phyloP scores from a whole-genome alignment of 2,113 vertebrate species.

The Chamaea fasciata region DNA sequence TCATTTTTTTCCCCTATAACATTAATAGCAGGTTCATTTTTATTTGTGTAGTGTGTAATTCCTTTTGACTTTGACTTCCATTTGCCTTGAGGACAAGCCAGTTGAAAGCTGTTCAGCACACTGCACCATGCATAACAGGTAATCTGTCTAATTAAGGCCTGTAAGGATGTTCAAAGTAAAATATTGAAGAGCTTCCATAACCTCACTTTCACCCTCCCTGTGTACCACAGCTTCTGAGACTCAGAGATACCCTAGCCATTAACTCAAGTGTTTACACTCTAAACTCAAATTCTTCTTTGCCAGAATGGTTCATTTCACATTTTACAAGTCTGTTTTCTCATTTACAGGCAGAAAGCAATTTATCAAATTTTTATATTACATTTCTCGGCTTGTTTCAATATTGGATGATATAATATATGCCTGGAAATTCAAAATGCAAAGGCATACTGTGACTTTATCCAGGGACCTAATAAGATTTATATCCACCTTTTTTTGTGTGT shows the following conservation, averaged over 20 bases:
- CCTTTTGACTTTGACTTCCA: conserved; percentile 88
- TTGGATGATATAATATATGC: conserved; percentile 65
- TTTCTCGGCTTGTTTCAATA: conserved; percentile 72
- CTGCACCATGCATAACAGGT: conserved; percentile 91
- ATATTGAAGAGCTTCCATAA: conserved; percentile 89
- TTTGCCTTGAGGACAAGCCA: conserved; percentile 89
- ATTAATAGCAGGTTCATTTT: conserved; percentile 78
- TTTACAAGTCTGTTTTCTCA: conserved; percentile 80
- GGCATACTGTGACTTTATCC: conserved; percentile 61
- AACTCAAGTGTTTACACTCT: conserved; percentile 83
- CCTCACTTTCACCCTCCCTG: conserved; percentile 90
- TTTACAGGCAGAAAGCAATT: conserved; percentile 75
- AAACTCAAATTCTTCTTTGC: conserved; percentile 79
- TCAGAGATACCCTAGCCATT: conserved; percentile 78
- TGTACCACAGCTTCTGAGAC: conserved; percentile 80
- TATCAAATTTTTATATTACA: conserved; percentile 77
- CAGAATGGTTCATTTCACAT: conserved; percentile 81
- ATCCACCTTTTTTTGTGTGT: conserved; percentile 45
- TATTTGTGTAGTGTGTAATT: conserved; percentile 87
- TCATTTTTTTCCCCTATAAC: conserved; percentile 56
- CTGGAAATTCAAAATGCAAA: conserved; percentile 65
- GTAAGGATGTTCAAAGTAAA: conserved; percentile 88
- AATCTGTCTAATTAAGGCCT: conserved; percentile 97
- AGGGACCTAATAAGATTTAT: conserved; percentile 74
- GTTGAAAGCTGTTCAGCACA: conserved; percentile 87